phyloP scores from a whole-genome alignment of 2,797 vertebrate genomes.

The Typhlichthys subterraneus region DNA sequence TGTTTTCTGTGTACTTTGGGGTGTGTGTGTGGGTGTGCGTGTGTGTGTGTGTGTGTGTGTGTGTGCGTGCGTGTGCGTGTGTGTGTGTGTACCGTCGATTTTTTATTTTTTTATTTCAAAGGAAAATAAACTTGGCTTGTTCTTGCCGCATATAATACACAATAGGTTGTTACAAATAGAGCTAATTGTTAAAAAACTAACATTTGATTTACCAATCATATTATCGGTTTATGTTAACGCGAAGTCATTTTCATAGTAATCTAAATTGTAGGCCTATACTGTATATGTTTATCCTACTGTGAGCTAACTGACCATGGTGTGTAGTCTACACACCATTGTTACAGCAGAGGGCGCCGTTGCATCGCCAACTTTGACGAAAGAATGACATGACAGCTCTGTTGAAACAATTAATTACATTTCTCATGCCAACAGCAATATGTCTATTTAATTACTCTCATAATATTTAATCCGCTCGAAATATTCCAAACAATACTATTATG shows the following conservation, averaged over 20 bases:
- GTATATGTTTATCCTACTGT: no score
- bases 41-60: neutral
- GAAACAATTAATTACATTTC: neutral
- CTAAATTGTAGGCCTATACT: no score
- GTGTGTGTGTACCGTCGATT: neutral
- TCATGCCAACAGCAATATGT: neutral
- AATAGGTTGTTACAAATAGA: slow-evolving; percentile 22
- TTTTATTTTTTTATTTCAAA: slow-evolving; percentile 27
- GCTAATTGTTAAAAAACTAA: no score
- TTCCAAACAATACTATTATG: no score
- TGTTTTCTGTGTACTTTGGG: neutral
- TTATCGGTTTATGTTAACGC: no score
- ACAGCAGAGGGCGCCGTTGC: slow-evolving; percentile 47
- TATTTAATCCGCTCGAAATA: no score
- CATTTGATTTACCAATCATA: no score
- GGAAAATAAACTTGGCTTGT: slow-evolving; percentile 59
- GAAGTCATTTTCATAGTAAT: no score
- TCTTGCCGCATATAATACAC: slow-evolving; percentile 27
- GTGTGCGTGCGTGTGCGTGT: neutral
- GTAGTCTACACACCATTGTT: neutral
- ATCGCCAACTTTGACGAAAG: neutral
- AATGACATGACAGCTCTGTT: neutral
- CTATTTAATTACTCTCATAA: no score
- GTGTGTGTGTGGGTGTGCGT: neutral
- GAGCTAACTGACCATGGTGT: no score